A percentile compares a stretch with the other conserved stretches of the same genome.
Evolutionary conservation across 2,888 invertebrate species (phyloP).

Genomic region (Tenthredo livida): DNA sequence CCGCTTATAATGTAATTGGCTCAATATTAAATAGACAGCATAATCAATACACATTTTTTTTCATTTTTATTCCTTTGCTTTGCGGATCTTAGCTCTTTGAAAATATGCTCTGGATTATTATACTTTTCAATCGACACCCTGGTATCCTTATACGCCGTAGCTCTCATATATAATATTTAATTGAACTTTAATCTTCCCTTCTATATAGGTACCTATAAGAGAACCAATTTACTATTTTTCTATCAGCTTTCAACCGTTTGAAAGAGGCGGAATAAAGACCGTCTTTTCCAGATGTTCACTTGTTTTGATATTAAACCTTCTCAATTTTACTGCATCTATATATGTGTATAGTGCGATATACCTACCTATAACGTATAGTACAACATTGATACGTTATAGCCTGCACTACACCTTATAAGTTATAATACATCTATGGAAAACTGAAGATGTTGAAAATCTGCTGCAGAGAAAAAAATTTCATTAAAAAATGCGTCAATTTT

Average conservation of each 20-base stretch:
- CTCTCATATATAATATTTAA: slow-evolving; percentile 30
- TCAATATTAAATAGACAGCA: background rate
- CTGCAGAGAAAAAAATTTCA: background rate
- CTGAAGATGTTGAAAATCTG: background rate
- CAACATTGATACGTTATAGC: background rate
- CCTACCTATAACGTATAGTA: background rate
- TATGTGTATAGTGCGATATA: too few species aligned
- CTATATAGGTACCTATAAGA: background rate
- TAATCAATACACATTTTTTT: background rate
- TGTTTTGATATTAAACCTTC: slow-evolving; percentile 30
- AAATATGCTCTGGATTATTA: background rate
- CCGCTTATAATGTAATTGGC: too few species aligned
- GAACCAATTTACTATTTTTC: slow-evolving; percentile 43
- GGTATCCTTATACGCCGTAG: background rate
- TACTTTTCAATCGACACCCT: slow-evolving; percentile 1
- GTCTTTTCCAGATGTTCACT: slow-evolving; percentile 52
- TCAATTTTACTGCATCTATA: slow-evolving; percentile 13
- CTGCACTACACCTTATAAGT: background rate
- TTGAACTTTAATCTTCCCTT: slow-evolving; percentile 44
- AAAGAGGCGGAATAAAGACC: slow-evolving; percentile 27
- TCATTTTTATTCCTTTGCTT: background rate
- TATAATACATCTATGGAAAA: background rate
- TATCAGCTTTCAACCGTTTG: slow-evolving; percentile 29
- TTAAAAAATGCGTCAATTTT: too few species aligned
- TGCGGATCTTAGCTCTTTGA: background rate